These are phyloP conservation scores for Brenthis daphne DNA, from an alignment of 2,888 invertebrate genomes.

Conservation along the genomic window DNA sequence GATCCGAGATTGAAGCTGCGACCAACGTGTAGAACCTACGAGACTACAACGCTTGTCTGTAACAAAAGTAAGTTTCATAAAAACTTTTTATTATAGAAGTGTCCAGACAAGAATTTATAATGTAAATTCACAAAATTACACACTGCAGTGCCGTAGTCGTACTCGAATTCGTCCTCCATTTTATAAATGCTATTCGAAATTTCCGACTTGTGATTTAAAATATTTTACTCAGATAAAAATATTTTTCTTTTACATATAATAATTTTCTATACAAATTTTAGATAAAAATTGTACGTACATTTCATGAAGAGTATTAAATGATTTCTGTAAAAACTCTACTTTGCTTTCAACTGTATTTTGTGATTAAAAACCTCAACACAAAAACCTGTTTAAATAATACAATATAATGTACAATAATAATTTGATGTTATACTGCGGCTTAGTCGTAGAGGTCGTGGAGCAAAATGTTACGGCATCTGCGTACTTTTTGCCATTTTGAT, in stretches of 20 bases:
- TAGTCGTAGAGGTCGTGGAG: no score
- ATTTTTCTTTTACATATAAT: background rate
- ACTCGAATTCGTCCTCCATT: constrained; percentile 12
- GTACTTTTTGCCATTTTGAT: no score
- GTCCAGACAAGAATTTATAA: constrained; percentile 19
- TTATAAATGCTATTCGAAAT: constrained; percentile 9
- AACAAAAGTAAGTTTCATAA: constrained; percentile 2
- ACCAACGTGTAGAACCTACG: background rate
- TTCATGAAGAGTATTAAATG: background rate
- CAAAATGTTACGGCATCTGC: no score
- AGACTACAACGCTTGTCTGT: background rate
- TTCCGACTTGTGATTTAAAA: constrained; percentile 9
- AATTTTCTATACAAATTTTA: background rate
- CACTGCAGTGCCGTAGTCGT: constrained; percentile 18
- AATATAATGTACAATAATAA: no score
- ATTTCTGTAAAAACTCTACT: no score
- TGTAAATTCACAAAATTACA: constrained; percentile 23
- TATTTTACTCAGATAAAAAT: background rate
- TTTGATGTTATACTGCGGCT: no score
- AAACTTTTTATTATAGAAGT: constrained; percentile 15
- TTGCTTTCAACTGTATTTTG: no score
- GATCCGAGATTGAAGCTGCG: no score
- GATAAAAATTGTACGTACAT: background rate
- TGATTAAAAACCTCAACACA: no score
- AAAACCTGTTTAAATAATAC: no score